Evolutionary conservation across 2,113 vertebrate species (phyloP), one percentile per base, ranked within the genome.

Genomic region (Scartelaos histophorus): DNA sequence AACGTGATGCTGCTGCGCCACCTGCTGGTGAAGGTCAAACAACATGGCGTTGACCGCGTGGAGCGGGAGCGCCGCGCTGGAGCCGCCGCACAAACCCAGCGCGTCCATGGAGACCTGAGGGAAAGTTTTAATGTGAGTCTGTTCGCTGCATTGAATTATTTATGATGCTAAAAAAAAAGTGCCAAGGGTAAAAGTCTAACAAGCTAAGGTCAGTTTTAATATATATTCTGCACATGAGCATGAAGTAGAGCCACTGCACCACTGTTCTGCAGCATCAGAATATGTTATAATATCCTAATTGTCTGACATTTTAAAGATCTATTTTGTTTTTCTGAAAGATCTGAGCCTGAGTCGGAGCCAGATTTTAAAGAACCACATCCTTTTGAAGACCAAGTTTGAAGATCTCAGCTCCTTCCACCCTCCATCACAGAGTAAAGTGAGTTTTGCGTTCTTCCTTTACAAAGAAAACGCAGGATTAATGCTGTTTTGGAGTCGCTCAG

Each of bases 21-120:
- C 78, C 91, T 93, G 93, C 67, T 92, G 94, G 88, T 92, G 91
- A 3, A 92, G 76, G 65, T 92, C 92, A 45, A 86, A 85, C 67
- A 92, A 75, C 75, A 93, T 45, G 24, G 93, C 68, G 84, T 75
- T 86, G 0, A 89, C 67, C 3, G 80, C 76, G 67, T 86, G 91
- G 21, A 89, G 65, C 0, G 89, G 87, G 45, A 81, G 85, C 19
- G 73, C 71, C 0, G 56, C 46, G 35, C 76, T 17, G 51, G 89
- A 24, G 24, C 83, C 49, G 22, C 90, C 87, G 71, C 88, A 90
- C 71, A 92, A 93, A 89, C 84, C 87, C 76, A 92, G 13, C 1
- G 91, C 81, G 85, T 92, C 90, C 92, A 94, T 94, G 0, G 0
- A 57, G 43, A 45, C 10, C 81, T 73, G 1, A 25, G 7, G 19